Evolutionary conservation across 2,888 invertebrate species (phyloP).

Genomic region (Rugalucina vietnamica): DNA sequence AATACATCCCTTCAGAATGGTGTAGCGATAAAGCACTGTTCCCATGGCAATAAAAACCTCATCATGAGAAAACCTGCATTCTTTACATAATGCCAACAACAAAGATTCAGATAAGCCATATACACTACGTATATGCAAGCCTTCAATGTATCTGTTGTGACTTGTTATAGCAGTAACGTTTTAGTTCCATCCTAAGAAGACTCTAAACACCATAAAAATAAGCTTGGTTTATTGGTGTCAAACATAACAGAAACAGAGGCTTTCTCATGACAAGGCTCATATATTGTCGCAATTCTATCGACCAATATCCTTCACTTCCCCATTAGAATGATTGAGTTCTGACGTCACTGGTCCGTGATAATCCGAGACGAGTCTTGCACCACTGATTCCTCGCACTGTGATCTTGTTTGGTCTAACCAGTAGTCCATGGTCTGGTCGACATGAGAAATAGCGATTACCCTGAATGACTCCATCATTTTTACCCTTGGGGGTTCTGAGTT

Average conservation of each 20-base stretch:
- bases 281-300: too few species aligned
- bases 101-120: too few species aligned
- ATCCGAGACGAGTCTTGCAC: slow-evolving; percentile 83
- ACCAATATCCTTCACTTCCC: slow-evolving; percentile 43
- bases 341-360: slow-evolving; percentile 39
- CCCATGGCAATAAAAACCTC: background rate
- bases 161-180: too few species aligned
- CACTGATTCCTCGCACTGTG: slow-evolving; percentile 85
- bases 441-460: slow-evolving; percentile 82
- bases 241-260: too few species aligned
- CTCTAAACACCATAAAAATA: too few species aligned
- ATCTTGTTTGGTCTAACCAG: slow-evolving; percentile 83
- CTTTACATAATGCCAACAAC: too few species aligned
- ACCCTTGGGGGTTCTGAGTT: slow-evolving; percentile 83
- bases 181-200: too few species aligned
- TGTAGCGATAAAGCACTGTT: slow-evolving; percentile 1
- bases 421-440: slow-evolving; percentile 82
- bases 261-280: too few species aligned
- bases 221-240: too few species aligned
- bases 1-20: background rate
- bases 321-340: slow-evolving; percentile 25
- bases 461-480: slow-evolving; percentile 83
- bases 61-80: too few species aligned
- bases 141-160: too few species aligned
- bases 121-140: too few species aligned